Evolutionary conservation across 2,113 vertebrate genomes (phyloP), one percentile per base, ranked within the genome.

Genomic region (Atherinomorus stipes): DNA sequence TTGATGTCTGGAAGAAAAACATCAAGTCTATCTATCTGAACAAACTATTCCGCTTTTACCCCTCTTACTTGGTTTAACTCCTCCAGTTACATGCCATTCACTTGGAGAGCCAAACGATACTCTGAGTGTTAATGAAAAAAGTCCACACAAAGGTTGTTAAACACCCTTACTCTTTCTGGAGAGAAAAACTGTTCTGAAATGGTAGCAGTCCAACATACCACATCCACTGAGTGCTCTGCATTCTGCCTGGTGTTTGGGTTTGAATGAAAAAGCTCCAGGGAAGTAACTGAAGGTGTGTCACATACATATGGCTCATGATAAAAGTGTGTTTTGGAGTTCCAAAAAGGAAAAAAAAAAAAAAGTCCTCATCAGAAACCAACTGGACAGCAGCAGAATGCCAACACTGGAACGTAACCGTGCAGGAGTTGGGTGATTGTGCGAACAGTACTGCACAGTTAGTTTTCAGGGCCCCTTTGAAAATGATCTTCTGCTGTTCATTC

Each of bases 401-500:
- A 61, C 7, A 13, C 64, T 72, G 71, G 82, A 86, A 82, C 73
- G 69, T 69, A 68, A 84, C 70, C 88, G 72, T 57, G 75, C 83
- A 68, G 62, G 75, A 69, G 76, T 74, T 80, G 73, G 62, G 78
- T 63, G 44, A 83, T 68, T 65, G 76, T 81, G 61, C 83, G 88
- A 91, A 90, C 66, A 44, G 85, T 78, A 75, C 58, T 59, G 78
- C 57, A 74, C 81, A 53, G 80, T 90, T 85, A 77, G 89, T 85
- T 91, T 91, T 89, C 78, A 89, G 71, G 64, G 73, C 51, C 77
- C 64, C 77, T 84, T 76, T 85, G 77, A 90, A 91, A 92, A 91
- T 80, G 72, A 85, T 87, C 78, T 86, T 82, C 52, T 84, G 83
- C 82, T 85, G 74, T 78, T 84, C 81, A 83, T 89, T 89, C 66